Percentiles rank a stretch among this genome's conserved stretches.
Conservation (phyloP, 2,888 invertebrate genomes). For the Troilus luridus region DNA sequence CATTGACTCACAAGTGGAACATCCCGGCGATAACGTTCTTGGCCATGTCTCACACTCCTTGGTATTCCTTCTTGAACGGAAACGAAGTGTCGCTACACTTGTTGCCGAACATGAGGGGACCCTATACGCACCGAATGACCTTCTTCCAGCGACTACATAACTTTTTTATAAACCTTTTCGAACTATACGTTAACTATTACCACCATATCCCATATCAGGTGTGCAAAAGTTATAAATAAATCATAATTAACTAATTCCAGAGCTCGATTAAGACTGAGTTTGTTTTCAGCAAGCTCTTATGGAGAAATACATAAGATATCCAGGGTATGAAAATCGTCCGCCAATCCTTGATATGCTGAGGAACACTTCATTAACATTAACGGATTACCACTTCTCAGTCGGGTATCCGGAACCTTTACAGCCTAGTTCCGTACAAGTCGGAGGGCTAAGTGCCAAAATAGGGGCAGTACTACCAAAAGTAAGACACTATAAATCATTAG, state of each 20-base stretch:
- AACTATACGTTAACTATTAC: neutral
- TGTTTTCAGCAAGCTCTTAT: neutral
- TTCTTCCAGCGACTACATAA: neutral
- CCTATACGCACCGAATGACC: neutral
- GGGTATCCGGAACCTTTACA: neutral
- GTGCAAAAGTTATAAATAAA: neutral
- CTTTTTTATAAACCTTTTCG: neutral
- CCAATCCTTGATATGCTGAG: neutral
- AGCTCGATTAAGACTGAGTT: neutral
- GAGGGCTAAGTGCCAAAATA: neutral
- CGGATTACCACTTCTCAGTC: neutral
- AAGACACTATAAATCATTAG: neutral
- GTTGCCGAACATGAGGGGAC: neutral
- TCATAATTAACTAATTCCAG: no score
- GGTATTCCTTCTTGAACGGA: neutral
- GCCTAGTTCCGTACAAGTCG: neutral
- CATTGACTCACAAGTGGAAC: neutral
- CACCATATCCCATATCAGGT: neutral
- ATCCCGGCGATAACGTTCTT: neutral
- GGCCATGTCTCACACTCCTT: neutral
- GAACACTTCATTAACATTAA: neutral
- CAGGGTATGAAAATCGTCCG: neutral
- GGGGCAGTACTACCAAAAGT: neutral
- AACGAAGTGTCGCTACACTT: neutral
- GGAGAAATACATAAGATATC: neutral